Base-by-base conservation (phyloP, 2,113 vertebrate species). In the Megaleporinus macrocephalus region DNA sequence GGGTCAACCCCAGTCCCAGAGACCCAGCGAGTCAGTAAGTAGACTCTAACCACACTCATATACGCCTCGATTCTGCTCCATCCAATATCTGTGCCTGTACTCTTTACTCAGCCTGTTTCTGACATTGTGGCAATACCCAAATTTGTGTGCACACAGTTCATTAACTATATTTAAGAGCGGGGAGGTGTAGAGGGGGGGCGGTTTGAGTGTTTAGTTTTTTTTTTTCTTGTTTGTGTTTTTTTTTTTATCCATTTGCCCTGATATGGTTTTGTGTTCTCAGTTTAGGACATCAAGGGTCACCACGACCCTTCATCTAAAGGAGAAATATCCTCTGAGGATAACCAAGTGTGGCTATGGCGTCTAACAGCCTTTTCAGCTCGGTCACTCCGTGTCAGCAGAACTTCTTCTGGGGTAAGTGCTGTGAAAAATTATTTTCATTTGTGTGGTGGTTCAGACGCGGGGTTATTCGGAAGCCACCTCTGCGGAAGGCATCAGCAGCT, bases 321-420 rank as follows among this genome's bases (percentile, higher is more conserved):
- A 95, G 95, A 94, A 95, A 92, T 94, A 95, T 94, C 90, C 93
- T 94, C 92, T 91, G 89, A 91, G 92, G 84, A 82, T 85, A 86
- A 91, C 88, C 89, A 88, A 93, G 87, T 90, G 92, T 92, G 92
- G 95, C 94, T 91, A 99, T 99, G 98, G 98, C 98, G 95, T 99
- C 98, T 85, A 99, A 99, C 96, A 99, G 98, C 92, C 97, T 99
- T 89, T 99, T 99, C 96, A 98, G 98, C 89, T 98, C 98, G 89
- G 97, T 99, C 93, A 96, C 96, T 94, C 95, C 97, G 93, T 99
- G 98, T 95, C 98, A 99, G 95, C 98, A 99, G 90, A 99, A 97
- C 96, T 99, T 99, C 96, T 99, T 99, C 86, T 99, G 98, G 98
- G 98, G 98, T 99, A 93, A 99, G 98, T 98, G 88, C 92, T 87